Percentiles rank a stretch among this genome's conserved stretches.
These are phyloP conservation scores for Eupithecia inturbata DNA, from an alignment of 2,888 invertebrate species.

Conservation along the genomic window DNA sequence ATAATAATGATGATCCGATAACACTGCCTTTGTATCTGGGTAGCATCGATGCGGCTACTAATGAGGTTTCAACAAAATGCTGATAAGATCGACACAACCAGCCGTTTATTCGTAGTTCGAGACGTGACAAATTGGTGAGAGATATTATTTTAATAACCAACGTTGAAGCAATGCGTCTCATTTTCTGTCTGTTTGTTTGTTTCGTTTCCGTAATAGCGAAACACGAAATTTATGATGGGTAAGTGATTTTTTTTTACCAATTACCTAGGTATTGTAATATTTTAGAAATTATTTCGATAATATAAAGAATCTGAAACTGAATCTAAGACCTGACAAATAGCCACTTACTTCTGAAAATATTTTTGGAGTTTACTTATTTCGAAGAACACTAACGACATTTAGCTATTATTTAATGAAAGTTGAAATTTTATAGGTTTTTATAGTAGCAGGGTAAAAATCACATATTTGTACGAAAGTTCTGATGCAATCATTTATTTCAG, in stretches of 20 bases:
- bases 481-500: slow-evolving; percentile 44
- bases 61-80: neutral
- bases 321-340: no score
- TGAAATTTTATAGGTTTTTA: no score
- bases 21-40: neutral
- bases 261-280: neutral
- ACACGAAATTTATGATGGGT: slow-evolving; percentile 63
- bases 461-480: neutral
- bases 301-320: no score
- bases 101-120: neutral
- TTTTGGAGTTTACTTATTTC: no score
- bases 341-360: no score
- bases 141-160: slow-evolving; percentile 23
- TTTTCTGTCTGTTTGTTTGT: slow-evolving; percentile 47
- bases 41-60: neutral
- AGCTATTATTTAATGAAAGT: no score
- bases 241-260: slow-evolving; percentile 24
- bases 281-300: neutral
- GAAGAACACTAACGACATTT: no score
- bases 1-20: neutral
- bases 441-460: no score
- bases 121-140: neutral
- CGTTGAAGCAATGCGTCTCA: slow-evolving; percentile 40
- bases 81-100: neutral
- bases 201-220: slow-evolving; percentile 53